Percentiles rank a stretch among this genome's conserved stretches.
Evolutionary conservation across 1,140 invertebrate species (phyloP).

Genomic region (Drosophila miranda): DNA sequence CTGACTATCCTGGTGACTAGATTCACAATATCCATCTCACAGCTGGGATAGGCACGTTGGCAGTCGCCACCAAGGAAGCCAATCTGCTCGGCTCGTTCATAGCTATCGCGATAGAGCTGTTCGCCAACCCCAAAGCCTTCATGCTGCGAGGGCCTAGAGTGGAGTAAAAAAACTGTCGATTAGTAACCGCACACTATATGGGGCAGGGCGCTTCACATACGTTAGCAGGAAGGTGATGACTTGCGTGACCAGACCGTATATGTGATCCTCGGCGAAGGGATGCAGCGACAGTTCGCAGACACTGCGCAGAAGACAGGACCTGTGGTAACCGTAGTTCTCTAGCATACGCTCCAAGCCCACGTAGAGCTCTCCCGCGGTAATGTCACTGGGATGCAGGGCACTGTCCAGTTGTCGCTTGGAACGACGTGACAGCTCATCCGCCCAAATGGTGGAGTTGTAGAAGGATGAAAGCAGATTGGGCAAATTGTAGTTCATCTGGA

Average conservation of each 20-base stretch:
- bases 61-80: conserved; percentile 69
- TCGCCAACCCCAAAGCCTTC: conserved; percentile 66
- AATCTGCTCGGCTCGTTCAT: conserved; percentile 69
- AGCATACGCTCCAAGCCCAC: conserved; percentile 50
- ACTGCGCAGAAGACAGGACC: conserved; percentile 66
- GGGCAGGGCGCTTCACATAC: conserved; percentile 43
- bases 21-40: conserved; percentile 60
- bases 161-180: not conserved
- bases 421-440: conserved; percentile 46
- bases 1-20: conserved; percentile 60
- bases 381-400: conserved; percentile 58
- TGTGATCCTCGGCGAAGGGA: conserved; percentile 66
- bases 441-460: conserved; percentile 67
- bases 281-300: conserved; percentile 75
- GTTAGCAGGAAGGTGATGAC: conserved; percentile 71
- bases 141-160: conserved; percentile 70
- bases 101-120: conserved; percentile 53
- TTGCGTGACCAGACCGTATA: conserved; percentile 57
- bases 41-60: conserved; percentile 60
- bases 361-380: conserved; percentile 76
- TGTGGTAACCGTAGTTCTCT: conserved; percentile 64
- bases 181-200: not conserved
- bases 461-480: conserved; percentile 52
- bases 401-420: conserved; percentile 38
- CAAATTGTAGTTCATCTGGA: conserved; percentile 76